A percentile compares a stretch with the other conserved stretches of the same genome.
Evolutionary conservation across 2,113 vertebrate genomes (phyloP).

Genomic region (Spermophilus dauricus): DNA sequence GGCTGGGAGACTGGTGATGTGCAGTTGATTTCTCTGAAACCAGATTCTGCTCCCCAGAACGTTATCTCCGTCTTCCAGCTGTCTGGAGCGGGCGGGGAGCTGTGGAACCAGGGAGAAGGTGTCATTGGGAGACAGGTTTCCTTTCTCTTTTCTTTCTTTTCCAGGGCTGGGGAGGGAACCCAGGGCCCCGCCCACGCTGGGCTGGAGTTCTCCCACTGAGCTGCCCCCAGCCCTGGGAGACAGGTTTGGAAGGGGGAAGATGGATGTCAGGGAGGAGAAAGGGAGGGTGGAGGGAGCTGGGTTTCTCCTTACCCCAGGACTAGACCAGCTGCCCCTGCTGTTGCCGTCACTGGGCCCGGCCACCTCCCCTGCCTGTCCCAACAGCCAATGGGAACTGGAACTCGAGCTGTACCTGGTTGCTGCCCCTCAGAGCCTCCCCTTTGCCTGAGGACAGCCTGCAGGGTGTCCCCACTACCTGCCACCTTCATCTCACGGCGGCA

Average conservation of each 20-base stretch:
- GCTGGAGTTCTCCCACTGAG: no score
- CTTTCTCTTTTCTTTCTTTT: not conserved
- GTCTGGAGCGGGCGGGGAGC: no score
- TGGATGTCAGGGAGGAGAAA: not conserved
- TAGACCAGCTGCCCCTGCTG: accelerated
- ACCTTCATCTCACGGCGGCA: accelerated
- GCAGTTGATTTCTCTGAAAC: not conserved
- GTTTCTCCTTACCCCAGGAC: not conserved
- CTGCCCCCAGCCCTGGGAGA: not conserved
- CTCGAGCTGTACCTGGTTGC: accelerated
- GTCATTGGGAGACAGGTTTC: not conserved
- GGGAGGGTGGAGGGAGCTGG: not conserved
- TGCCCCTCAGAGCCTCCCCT: not conserved
- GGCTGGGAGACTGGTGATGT: accelerated
- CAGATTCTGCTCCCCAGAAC: not conserved
- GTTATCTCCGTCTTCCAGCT: not conserved
- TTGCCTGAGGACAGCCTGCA: not conserved
- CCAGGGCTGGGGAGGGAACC: not conserved
- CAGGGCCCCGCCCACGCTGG: no score
- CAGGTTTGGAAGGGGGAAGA: not conserved
- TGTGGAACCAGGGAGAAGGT: not conserved
- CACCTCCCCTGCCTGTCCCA: accelerated
- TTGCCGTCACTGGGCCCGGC: not conserved
- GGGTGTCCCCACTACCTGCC: not conserved
- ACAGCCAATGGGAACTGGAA: not conserved